Evolutionary conservation across 2,113 vertebrate genomes (phyloP), one percentile per base, ranked within the genome.

Genomic region (Pluvialis apricaria): DNA sequence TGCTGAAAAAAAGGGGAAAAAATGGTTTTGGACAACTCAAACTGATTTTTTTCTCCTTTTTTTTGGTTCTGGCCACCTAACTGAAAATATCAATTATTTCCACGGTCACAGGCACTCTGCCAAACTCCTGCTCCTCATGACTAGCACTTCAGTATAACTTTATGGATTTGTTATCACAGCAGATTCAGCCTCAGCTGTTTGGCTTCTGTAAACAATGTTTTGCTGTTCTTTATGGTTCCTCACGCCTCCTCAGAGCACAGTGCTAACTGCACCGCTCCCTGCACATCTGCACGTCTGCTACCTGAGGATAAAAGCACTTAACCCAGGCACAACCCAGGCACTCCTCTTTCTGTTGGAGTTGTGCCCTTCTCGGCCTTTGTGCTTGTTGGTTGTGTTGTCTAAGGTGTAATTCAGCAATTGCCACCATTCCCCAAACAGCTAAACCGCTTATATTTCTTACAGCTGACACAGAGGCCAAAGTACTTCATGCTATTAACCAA

Each of bases 21-120:
- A 58, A 19, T 79, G 26, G 15, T 69, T 90, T 79, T 64, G 34
- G 32, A 49, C 25, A 73, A 40, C 15, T 64, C 42, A 64, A 15
- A 44, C 42, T 47, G 31, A 47, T 40, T 83, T 68, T 54, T 38
- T 65, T 16, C 4, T 26, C 1, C 17, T 6, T 13, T 15, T 20
- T 47, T 44, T 22, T 17, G 2, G 11, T 86, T 91, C 91, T 85
- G 84, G 69, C 31, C 57, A 79, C 73, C n/a, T 84, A 69, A 89
- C 47, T 77, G 85, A 92, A 96, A 87, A 82, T 91, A 85, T 86
- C 75, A 73, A 32, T 80, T 86, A 77, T 92, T 92, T 91, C 66
- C 75, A 86, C 7, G 12, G 49, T 61, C 73, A 26, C 66, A 40
- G 84, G 81, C 62, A 32, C 7, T 75, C 77, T 85, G 86, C 91